These are phyloP conservation scores for Picus viridis DNA, from an alignment of 2,797 vertebrate species.

Conservation along the genomic window DNA sequence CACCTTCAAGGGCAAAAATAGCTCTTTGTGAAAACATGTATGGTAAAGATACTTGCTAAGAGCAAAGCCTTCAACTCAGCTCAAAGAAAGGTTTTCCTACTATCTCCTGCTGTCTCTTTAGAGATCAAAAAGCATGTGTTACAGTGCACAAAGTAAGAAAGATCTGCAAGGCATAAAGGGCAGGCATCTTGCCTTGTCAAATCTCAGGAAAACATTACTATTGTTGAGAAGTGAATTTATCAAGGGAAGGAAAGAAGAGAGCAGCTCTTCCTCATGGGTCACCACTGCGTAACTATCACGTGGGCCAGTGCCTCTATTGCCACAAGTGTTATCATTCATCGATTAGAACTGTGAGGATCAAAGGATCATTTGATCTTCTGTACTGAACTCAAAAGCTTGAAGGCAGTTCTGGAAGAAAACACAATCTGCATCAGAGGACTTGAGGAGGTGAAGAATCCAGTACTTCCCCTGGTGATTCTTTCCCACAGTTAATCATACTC, in stretches of 20 bases:
- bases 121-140: neutral
- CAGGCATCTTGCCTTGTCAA: neutral
- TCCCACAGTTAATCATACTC: constrained; percentile 61
- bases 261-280: neutral
- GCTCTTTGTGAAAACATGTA: neutral
- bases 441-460: constrained; percentile 16
- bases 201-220: neutral
- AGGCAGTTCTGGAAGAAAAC: neutral
- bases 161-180: neutral
- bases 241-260: neutral
- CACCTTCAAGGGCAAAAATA: neutral
- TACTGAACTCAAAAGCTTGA: neutral
- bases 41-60: neutral
- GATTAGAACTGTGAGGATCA: neutral
- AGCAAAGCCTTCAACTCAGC: neutral
- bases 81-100: neutral
- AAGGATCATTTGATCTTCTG: constrained; percentile 5
- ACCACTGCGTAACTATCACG: neutral
- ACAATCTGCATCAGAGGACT: neutral
- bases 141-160: neutral
- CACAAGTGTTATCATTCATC: neutral
- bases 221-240: neutral
- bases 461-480: constrained; percentile 32
- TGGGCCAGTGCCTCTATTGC: neutral
- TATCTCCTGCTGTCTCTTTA: neutral